A percentile compares a stretch with the other conserved stretches of the same genome.
Conservation (phyloP, 2,113 vertebrate species). For the Salminus brasiliensis region DNA sequence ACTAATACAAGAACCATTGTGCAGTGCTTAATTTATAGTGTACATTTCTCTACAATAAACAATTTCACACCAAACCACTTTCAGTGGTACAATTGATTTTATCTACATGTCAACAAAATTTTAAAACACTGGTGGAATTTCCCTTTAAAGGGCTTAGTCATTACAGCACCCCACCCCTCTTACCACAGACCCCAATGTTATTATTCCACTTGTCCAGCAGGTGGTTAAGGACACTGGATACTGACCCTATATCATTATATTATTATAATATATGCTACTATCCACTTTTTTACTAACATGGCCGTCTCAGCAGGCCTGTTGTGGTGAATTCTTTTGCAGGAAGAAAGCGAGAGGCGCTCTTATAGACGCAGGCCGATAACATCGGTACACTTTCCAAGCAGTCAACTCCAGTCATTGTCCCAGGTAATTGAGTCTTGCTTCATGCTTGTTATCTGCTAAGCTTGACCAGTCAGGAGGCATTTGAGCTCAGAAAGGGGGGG, state of each 20-base stretch:
- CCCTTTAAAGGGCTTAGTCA: too few species aligned
- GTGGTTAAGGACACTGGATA: too few species aligned
- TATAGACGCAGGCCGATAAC: background rate
- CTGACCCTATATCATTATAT: background rate
- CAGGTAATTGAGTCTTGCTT: conserved; percentile 38
- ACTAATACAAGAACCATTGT: too few species aligned
- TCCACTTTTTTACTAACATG: background rate
- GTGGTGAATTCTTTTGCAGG: background rate
- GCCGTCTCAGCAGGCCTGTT: background rate
- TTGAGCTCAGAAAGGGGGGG: conserved; percentile 1
- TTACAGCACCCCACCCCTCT: too few species aligned
- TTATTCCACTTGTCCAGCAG: too few species aligned
- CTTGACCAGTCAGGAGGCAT: conserved; percentile 44
- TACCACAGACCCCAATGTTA: too few species aligned
- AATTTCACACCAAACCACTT: too few species aligned
- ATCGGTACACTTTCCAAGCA: conserved; percentile 12
- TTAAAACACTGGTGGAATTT: too few species aligned
- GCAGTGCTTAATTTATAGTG: too few species aligned
- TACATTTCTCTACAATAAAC: too few species aligned
- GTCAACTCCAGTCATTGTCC: conserved; percentile 17
- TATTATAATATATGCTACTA: background rate
- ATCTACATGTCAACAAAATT: too few species aligned
- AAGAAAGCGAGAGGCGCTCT: background rate
- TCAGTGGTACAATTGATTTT: too few species aligned
- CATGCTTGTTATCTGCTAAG: conserved; percentile 46